Conservation (phyloP, 2,888 invertebrate genomes). For the Rugalucina vietnamica region DNA sequence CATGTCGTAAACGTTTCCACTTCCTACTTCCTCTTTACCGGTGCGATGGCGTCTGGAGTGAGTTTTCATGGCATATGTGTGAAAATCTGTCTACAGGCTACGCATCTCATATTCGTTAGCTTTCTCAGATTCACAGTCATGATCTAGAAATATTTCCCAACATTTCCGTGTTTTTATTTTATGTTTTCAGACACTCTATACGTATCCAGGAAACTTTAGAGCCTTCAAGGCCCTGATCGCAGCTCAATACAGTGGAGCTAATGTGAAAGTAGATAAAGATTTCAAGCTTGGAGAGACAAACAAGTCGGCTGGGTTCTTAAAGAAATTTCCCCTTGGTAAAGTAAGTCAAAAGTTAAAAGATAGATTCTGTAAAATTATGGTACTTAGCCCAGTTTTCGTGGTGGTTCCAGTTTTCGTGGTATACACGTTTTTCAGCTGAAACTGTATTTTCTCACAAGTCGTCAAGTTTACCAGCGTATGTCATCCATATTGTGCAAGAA, state of each 20-base stretch:
- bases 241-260: slow-evolving; percentile 96
- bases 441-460: no score
- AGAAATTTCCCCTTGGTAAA: slow-evolving; percentile 99
- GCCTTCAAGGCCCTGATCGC: slow-evolving; percentile 99
- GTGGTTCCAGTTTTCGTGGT: no score
- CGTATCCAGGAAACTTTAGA: slow-evolving; percentile 99
- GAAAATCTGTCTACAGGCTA: no score
- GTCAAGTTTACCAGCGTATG: no score
- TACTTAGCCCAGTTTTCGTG: no score
- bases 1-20: slow-evolving; percentile 52
- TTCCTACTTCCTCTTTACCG: slow-evolving; percentile 78
- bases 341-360: no score
- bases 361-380: no score
- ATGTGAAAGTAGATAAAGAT: slow-evolving; percentile 82
- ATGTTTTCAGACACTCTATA: slow-evolving; percentile 94
- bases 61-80: slow-evolving; percentile 78
- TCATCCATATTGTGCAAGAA: no score
- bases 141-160: no score
- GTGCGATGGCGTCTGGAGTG: slow-evolving; percentile 86
- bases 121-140: no score
- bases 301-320: slow-evolving; percentile 92
- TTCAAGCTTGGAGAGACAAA: slow-evolving; percentile 98
- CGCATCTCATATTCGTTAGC: no score
- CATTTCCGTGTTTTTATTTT: slow-evolving; percentile 2
- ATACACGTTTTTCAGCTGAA: no score